Conservation (phyloP, 2,113 vertebrate species). For the Phodopus roborovskii region DNA sequence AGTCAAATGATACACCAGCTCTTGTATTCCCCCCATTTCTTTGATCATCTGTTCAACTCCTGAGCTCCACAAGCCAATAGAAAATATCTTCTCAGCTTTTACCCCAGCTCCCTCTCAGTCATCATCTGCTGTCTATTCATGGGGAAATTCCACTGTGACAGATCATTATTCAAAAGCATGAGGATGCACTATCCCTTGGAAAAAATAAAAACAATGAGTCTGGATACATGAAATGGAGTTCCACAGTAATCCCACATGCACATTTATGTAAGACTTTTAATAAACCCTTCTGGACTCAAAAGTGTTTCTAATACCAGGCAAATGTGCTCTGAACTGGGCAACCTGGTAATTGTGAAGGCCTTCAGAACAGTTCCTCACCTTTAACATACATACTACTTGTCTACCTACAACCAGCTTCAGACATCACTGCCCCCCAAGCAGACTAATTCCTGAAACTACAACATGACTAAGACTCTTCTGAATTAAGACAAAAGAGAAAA, state of each 20-base stretch:
- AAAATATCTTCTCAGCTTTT: constrained; percentile 65
- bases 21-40: constrained; percentile 65
- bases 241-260: background rate
- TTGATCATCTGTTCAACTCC: constrained; percentile 62
- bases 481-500: background rate
- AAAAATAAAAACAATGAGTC: constrained; percentile 51
- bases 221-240: background rate
- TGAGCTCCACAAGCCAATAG: constrained; percentile 39
- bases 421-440: background rate
- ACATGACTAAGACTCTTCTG: background rate
- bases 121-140: constrained; percentile 64
- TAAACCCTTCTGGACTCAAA: constrained; percentile 15
- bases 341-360: background rate
- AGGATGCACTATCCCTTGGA: background rate
- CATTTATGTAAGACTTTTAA: background rate
- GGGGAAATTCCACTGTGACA: constrained; percentile 37
- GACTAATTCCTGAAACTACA: background rate
- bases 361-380: background rate
- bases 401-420: background rate
- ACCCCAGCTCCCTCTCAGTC: constrained; percentile 19
- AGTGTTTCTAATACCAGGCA: background rate
- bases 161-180: constrained; percentile 47
- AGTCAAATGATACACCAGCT: constrained; percentile 57
- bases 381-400: background rate
- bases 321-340: background rate